These are phyloP conservation scores for Scaptomyza cyrtandrae DNA, from an alignment of 2,888 invertebrate species.

Conservation along the genomic window DNA sequence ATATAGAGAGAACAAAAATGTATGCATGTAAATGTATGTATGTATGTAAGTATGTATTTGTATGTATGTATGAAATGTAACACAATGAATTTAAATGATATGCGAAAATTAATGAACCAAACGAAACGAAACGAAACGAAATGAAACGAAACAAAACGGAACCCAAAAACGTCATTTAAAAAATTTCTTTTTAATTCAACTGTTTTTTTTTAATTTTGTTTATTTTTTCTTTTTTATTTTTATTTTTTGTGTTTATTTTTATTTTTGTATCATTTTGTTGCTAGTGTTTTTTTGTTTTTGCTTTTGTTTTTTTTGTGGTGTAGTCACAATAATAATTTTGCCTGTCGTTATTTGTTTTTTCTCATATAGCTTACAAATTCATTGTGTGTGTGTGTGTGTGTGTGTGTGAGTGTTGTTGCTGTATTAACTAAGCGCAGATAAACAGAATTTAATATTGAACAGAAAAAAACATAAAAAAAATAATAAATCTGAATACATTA, in stretches of 20 bases:
- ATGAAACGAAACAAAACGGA: conserved; percentile 13
- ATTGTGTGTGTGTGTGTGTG: conserved; percentile 80
- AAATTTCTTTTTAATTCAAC: conserved; percentile 39
- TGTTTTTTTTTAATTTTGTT: conserved; percentile 10
- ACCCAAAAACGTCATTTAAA: conserved; percentile 51
- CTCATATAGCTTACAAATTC: conserved; percentile 80
- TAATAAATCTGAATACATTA: conserved; percentile 54
- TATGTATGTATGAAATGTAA: conserved; percentile 40
- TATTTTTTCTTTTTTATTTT: conserved; percentile 54
- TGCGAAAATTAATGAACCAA: conserved; percentile 54
- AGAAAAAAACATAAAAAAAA: conserved; percentile 14
- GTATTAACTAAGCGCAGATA: conserved; percentile 40
- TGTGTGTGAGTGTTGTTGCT: conserved; percentile 41
- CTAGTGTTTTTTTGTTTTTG: conserved; percentile 7
- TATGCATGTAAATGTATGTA: conserved; percentile 11
- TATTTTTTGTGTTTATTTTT: conserved; percentile 49
- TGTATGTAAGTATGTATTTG: conserved; percentile 21
- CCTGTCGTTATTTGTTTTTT: conserved; percentile 39
- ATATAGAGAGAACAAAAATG: conserved; percentile 3
- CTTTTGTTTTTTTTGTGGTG: conserved; percentile 17
- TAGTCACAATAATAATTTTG: conserved; percentile 51
- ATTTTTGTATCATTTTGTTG: conserved; percentile 36
- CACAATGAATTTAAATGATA: conserved; percentile 81
- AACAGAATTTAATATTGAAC: conserved; percentile 32
- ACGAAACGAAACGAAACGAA: conserved; percentile 7